A percentile compares a stretch with the other conserved stretches of the same genome.
Evolutionary conservation across 2,888 invertebrate genomes (phyloP).

Genomic region (Hirtodrosophila alboralis): DNA sequence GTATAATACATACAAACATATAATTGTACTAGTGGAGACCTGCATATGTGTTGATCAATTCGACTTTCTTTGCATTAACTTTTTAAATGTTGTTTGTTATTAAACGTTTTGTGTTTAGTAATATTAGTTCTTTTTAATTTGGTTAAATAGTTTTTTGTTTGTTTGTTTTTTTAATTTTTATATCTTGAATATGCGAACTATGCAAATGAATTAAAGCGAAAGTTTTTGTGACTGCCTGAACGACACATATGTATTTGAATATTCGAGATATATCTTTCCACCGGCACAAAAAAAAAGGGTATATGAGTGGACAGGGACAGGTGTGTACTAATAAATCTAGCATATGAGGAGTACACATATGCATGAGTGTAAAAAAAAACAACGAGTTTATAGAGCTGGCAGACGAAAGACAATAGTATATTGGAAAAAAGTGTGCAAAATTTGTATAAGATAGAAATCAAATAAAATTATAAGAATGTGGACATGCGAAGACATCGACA

Average conservation of each 20-base stretch:
- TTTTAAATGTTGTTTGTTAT: slow-evolving; percentile 3
- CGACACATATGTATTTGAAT: slow-evolving; percentile 13
- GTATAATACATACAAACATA: slow-evolving; percentile 14
- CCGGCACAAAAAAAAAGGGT: slow-evolving; percentile 8
- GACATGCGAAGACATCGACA: slow-evolving; percentile 28
- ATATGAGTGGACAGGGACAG: background rate
- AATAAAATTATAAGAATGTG: slow-evolving; percentile 1
- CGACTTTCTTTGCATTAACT: slow-evolving; percentile 5
- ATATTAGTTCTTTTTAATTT: slow-evolving; percentile 28
- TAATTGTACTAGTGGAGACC: slow-evolving; percentile 19
- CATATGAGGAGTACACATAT: background rate
- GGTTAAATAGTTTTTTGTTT: slow-evolving; percentile 11
- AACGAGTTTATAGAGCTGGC: background rate
- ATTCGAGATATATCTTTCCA: slow-evolving; percentile 2
- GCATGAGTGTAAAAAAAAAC: too few species aligned
- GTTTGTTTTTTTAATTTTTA: slow-evolving; percentile 10
- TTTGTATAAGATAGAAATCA: background rate
- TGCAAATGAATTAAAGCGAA: slow-evolving; percentile 23
- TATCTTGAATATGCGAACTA: slow-evolving; percentile 10
- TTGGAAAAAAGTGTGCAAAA: slow-evolving; percentile 16
- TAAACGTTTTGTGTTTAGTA: slow-evolving; percentile 15
- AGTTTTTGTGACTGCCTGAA: slow-evolving; percentile 6
- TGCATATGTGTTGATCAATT: slow-evolving; percentile 7
- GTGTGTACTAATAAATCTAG: slow-evolving; percentile 2
- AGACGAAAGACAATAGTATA: slow-evolving; percentile 26